Evolutionary conservation across 2,888 invertebrate genomes (phyloP), one percentile per base, ranked within the genome.

Genomic region (Ectemnius continuus): DNA sequence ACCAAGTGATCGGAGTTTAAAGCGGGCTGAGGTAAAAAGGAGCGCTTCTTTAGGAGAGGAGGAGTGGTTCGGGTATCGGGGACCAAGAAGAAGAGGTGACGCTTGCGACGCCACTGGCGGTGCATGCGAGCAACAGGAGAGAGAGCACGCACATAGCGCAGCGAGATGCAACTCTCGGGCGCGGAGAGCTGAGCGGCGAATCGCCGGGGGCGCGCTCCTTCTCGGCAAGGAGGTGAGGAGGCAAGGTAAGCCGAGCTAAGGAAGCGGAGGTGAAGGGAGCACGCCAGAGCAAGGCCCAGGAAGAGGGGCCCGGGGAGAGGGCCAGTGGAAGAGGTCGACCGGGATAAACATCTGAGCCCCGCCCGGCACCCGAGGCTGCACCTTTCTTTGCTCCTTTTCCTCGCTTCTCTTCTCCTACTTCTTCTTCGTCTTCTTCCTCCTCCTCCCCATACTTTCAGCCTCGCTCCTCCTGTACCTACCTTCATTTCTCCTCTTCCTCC

Each of bases 271-370:
- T 82, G 85, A 85, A 86, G 82, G 85, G 85, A 86, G 84, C 86
- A 86, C 78, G 77, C 73, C 78, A 78, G 81, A 77, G 81, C 82
- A 78, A 81, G 78, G 81, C 82, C 77, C 79, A 77, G 70, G 85
- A 79, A 77, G 81, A 79, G 82, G 77, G 79, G 80, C 67, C 73
- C 68, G 79, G 74, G n/a, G 16, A 71, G 76, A 76, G 79, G 60
- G 82, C 73, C 84, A 82, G 84, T 83, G 85, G 86, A 85, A 88
- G 89, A 90, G 89, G 88, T 89, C 89, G 89, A 89, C 85, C 87
- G 89, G 89, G 89, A 90, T 90, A 90, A 90, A 90, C 89, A 89
- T 90, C 89, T 87, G 89, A 90, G 89, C 89, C 88, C 90, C 90
- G 89, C 90, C 89, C 90, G 89, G 89, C 88, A 89, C 89, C 89